Percentiles rank a stretch among this genome's conserved stretches.
phyloP scores from a whole-genome alignment of 30 jellyfish, hydroid and myxozoan species.

The Pelagia noctiluca region DNA sequence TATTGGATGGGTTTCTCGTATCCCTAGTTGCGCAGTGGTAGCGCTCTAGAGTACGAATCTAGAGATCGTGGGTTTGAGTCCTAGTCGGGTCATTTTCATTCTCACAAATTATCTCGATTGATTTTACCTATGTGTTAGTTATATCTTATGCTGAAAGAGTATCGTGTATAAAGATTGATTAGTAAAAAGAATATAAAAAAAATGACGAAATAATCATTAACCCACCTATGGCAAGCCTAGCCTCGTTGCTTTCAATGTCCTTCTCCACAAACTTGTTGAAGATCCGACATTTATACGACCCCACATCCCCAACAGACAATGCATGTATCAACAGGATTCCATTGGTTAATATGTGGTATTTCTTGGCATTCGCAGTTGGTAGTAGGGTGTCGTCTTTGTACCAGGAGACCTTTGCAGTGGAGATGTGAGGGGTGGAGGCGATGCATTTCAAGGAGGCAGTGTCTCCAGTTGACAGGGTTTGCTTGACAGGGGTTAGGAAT shows the following conservation, averaged over 20 bases:
- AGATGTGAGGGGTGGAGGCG: neutral
- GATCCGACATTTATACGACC: neutral
- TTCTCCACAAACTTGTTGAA: neutral
- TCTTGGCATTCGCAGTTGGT: neutral
- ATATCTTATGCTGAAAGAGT: too few species aligned
- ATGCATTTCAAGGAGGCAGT: neutral
- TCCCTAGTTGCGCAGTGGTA: too few species aligned
- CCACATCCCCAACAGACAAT: neutral
- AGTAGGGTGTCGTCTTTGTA: neutral
- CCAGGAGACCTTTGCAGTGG: neutral
- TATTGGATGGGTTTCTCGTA: too few species aligned
- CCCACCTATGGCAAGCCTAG: neutral
- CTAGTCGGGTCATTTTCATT: too few species aligned
- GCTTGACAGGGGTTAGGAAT: neutral
- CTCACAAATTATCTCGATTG: too few species aligned
- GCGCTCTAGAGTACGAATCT: too few species aligned
- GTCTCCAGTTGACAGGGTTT: neutral
- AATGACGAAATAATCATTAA: neutral
- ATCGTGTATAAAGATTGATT: too few species aligned
- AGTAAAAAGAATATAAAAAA: too few species aligned
- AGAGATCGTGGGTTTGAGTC: too few species aligned
- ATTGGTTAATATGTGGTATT: neutral
- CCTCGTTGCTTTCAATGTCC: neutral
- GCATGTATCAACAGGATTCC: neutral
- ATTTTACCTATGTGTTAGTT: too few species aligned